Percentiles rank a stretch among this genome's conserved stretches.
These are phyloP conservation scores for Callorhinus ursinus DNA, from an alignment of 2,113 vertebrate genomes.

Conservation along the genomic window DNA sequence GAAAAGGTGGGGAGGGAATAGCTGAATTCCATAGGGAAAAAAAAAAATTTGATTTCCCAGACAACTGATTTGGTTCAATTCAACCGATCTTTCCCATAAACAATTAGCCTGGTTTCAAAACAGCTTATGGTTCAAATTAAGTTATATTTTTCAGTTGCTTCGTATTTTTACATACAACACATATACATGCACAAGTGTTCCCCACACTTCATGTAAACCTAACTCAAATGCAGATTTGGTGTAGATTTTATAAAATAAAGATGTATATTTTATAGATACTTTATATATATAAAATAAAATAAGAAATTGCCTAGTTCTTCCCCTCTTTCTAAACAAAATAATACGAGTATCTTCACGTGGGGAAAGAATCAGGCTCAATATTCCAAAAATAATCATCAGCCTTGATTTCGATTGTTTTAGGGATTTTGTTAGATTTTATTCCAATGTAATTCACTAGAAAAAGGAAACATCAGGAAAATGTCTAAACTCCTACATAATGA, in stretches of 20 bases:
- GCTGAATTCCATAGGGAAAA: background rate
- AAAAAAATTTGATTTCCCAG: background rate
- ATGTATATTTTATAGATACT: background rate
- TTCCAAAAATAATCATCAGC: background rate
- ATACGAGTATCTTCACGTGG: background rate
- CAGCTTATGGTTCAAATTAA: background rate
- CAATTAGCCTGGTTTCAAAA: constrained; percentile 54
- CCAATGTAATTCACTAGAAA: background rate
- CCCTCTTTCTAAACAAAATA: background rate
- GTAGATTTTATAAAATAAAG: constrained; percentile 46
- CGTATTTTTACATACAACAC: background rate
- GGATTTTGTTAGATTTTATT: constrained; percentile 16
- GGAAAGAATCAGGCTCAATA: background rate
- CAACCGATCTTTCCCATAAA: constrained; percentile 10
- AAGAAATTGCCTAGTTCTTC: background rate
- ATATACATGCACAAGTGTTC: background rate
- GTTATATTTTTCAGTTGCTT: background rate
- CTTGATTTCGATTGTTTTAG: background rate
- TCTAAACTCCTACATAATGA: background rate
- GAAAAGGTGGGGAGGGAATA: background rate
- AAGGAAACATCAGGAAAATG: background rate
- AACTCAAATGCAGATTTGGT: background rate
- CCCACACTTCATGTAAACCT: background rate
- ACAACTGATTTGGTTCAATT: background rate
- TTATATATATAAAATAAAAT: background rate